Evolutionary conservation across 2,888 invertebrate species (phyloP), one percentile per base, ranked within the genome.

Genomic region (Cantharis flavilabris): DNA sequence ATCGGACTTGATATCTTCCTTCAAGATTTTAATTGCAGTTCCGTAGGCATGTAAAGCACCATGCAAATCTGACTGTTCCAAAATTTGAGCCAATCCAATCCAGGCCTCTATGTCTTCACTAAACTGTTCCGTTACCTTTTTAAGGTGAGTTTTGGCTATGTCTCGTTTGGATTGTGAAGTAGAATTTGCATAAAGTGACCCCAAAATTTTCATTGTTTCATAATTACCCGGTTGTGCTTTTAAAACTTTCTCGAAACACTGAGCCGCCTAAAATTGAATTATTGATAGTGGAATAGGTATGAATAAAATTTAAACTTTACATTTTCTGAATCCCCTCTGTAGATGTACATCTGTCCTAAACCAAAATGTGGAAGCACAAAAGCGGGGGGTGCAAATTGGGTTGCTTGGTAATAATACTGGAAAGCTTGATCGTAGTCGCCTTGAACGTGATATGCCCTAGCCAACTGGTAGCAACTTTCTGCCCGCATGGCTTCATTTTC

Each of bases 401-500:
- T 99, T 3, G 98, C 97, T 88, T 99, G 98, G 87, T 99, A 99
- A 87, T 99, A 99, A 89, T 98, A 98, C 89, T 99, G 98, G 88
- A 99, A 99, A 23, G 99, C 99, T 88, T 99, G 98, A 86, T 99
- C 97, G 84, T 96, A 98, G 86, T 98, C 97, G 0, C 94, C 94
- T 88, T 97, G 97, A 0, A 97, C 97, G 87, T 99, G 99, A 88
- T 97, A 98, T 14, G 97, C 96, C 79, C 99, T 90, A 0, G 99
- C 99, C 76, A 99, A 89, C 86, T 99, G 99, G 87, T 98, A 99
- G 87, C 98, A 99, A 86, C 98, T 98, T 89, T 99, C 99, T 0
- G 99, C 98, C 62, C 98, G 90, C 98, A 99, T 99, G 0, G 98
- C 96, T 89, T 99, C 99, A 87, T 99, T 99, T 88, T 99, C 99